Conservation (phyloP, 2,113 vertebrate species). For the Peromyscus leucopus region DNA sequence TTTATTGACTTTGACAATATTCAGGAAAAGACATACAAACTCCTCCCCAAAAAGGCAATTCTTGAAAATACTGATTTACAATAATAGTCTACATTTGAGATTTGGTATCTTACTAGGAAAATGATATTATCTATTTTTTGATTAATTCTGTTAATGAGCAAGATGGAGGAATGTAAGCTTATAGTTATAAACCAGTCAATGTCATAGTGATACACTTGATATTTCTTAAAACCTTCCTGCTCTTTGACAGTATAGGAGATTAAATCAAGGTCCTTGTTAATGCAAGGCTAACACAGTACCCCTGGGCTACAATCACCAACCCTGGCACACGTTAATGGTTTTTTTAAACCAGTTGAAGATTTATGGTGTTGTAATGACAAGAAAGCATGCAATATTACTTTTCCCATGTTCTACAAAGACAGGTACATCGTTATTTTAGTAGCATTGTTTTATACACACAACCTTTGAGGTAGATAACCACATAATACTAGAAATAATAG, state of each 20-base stretch:
- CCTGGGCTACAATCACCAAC: background rate
- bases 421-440: no score
- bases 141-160: background rate
- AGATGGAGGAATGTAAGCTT: background rate
- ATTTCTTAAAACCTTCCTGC: background rate
- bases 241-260: background rate
- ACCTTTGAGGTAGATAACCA: background rate
- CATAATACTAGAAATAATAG: no score
- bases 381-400: background rate
- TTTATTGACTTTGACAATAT: background rate
- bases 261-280: no score
- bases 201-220: no score
- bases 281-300: no score
- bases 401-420: background rate
- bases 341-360: background rate
- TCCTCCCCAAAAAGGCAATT: background rate
- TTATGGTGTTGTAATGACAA: background rate
- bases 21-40: background rate
- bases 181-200: background rate
- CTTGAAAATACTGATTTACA: background rate
- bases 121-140: no score
- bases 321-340: background rate
- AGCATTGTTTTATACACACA: background rate
- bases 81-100: background rate
- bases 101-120: background rate